These are phyloP conservation scores for Dinocampus coccinellae DNA, from an alignment of 2,888 invertebrate genomes.

Conservation along the genomic window DNA sequence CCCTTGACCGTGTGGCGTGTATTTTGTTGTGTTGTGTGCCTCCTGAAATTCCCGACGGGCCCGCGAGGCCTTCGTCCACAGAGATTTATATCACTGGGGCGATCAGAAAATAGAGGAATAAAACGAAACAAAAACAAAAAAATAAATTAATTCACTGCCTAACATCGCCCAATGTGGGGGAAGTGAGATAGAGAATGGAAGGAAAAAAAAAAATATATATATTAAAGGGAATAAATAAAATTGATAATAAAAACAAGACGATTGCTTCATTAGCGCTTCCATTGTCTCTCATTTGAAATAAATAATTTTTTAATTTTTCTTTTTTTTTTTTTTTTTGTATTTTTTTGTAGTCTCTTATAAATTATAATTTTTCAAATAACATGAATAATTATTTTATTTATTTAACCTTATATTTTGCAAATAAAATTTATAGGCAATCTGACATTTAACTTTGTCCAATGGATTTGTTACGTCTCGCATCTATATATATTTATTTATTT, in stretches of 20 bases:
- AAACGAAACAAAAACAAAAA: conserved; percentile 19
- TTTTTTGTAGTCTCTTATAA: not conserved
- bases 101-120: conserved; percentile 20
- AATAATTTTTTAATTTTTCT: not conserved
- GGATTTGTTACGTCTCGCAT: conserved; percentile 24
- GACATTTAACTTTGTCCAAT: conserved; percentile 18
- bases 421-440: not conserved
- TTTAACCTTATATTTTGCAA: not conserved
- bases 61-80: conserved; percentile 4
- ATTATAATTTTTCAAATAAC: not conserved
- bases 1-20: conserved; percentile 29
- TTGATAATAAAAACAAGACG: conserved; percentile 18
- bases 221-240: not conserved
- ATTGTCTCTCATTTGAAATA: conserved; percentile 19
- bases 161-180: conserved; percentile 5
- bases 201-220: conserved; percentile 7
- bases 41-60: conserved; percentile 29
- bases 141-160: conserved; percentile 35
- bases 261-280: conserved; percentile 36
- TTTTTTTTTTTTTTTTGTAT: not conserved
- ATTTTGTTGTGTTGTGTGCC: conserved; percentile 1
- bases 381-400: conserved; percentile 4
- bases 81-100: conserved; percentile 31
- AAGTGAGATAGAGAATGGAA: not conserved
- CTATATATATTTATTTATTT: conserved; percentile 20